Percentiles rank a stretch among this genome's conserved stretches.
Evolutionary conservation across 23 tunicate species (phyloP).

Genomic region (Halocynthia roretzi): DNA sequence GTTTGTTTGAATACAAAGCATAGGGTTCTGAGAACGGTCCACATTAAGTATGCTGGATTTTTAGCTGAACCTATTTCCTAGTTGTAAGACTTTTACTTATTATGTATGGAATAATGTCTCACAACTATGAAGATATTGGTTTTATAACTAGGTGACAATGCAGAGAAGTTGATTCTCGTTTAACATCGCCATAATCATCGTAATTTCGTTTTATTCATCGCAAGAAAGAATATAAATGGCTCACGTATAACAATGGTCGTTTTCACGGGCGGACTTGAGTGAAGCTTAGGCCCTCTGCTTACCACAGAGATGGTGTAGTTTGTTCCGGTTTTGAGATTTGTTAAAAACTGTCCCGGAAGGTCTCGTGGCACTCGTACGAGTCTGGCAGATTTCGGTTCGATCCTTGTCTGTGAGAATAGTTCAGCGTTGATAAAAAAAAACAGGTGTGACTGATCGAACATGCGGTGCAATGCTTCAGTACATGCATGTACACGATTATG

Average conservation of each 20-base stretch:
- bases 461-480: no score
- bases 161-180: neutral
- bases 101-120: neutral
- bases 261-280: neutral
- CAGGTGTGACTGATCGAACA: neutral
- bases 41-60: no score
- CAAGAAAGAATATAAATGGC: neutral
- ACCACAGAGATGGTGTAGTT: conserved; percentile 18
- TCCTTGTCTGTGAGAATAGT: neutral
- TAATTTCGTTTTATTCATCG: neutral
- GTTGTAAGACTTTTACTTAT: neutral
- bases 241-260: conserved; percentile 15
- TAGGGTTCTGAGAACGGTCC: no score
- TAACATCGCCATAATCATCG: neutral
- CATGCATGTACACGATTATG: no score
- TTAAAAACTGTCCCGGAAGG: conserved; percentile 5
- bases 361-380: conserved; percentile 3
- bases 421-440: neutral
- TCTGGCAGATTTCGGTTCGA: conserved; percentile 13
- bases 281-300: conserved; percentile 16
- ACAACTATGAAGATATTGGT: neutral
- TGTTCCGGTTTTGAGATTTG: conserved; percentile 14
- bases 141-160: neutral
- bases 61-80: neutral
- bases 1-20: no score